Conservation (phyloP, 2,797 vertebrate genomes). For the Sebastes nivosus region DNA sequence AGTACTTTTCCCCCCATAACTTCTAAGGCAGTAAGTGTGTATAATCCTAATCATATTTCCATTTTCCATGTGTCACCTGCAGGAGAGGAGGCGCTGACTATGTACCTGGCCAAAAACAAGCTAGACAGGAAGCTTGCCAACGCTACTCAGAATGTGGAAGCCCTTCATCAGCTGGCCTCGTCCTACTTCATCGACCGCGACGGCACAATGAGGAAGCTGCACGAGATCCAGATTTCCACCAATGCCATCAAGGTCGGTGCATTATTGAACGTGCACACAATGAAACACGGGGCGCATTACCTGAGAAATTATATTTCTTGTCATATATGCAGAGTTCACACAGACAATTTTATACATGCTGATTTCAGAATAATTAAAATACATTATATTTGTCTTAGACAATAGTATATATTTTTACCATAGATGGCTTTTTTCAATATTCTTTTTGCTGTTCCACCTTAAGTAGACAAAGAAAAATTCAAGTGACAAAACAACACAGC, state of each 20-base stretch:
- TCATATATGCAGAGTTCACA: not conserved
- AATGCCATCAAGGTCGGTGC: constrained; percentile 94
- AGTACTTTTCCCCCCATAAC: not conserved
- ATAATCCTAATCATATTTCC: constrained; percentile 6
- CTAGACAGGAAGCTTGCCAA: constrained; percentile 95
- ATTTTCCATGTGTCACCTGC: constrained; percentile 20
- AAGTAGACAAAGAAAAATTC: not conserved
- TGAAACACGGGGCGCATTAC: not conserved
- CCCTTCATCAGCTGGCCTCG: constrained; percentile 97
- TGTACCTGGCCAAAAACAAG: constrained; percentile 98
- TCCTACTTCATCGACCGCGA: constrained; percentile 99
- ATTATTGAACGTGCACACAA: not conserved
- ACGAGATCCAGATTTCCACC: constrained; percentile 99
- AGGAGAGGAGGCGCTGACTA: constrained; percentile 98
- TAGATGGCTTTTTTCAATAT: not conserved
- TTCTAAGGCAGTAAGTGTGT: not conserved
- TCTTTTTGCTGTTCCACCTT: not conserved
- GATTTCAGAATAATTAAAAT: not conserved
- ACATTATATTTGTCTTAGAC: not conserved
- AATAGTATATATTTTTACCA: not conserved
- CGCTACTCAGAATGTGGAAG: constrained; percentile 95
- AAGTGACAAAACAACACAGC: not conserved
- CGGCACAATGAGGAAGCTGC: constrained; percentile 97
- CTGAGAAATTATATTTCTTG: not conserved
- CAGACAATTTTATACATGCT: not conserved